A percentile compares a stretch with the other conserved stretches of the same genome.
Conservation (phyloP, 2,113 vertebrate species). For the Gadus chalcogrammus region DNA sequence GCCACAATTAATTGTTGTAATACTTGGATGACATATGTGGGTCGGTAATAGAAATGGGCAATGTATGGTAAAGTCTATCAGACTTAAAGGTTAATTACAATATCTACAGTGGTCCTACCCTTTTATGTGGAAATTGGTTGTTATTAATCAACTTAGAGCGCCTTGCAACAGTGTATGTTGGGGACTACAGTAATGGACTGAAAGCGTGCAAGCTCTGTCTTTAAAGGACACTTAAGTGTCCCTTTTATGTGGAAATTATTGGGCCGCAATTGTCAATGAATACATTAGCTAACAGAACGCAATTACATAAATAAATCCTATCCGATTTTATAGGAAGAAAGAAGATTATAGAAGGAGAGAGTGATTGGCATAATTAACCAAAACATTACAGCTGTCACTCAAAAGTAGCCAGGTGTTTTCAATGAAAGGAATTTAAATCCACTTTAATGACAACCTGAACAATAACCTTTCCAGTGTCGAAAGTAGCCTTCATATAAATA, state of each 20-base stretch:
- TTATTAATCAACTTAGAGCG: constrained; percentile 67
- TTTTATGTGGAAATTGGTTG: constrained; percentile 66
- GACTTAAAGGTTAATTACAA: constrained; percentile 74
- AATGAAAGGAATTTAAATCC: too few relatives aligned
- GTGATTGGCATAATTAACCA: constrained; percentile 6
- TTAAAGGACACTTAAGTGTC: constrained; percentile 56
- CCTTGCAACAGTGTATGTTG: constrained; percentile 48
- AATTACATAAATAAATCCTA: constrained; percentile 17
- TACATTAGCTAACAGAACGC: constrained; percentile 37
- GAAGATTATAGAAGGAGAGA: constrained; percentile 14
- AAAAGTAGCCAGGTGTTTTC: too few relatives aligned
- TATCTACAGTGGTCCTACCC: constrained; percentile 61
- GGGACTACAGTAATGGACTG: constrained; percentile 39
- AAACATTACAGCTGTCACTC: constrained; percentile 36
- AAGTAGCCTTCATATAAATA: constrained; percentile 69
- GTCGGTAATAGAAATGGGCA: constrained; percentile 68
- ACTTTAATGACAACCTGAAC: constrained; percentile 49
- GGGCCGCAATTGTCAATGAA: constrained; percentile 46
- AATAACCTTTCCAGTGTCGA: constrained; percentile 34
- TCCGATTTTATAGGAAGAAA: constrained; percentile 9
- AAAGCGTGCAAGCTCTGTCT: constrained; percentile 49
- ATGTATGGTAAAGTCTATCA: constrained; percentile 68
- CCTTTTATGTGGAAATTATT: constrained; percentile 55
- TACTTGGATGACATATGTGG: constrained; percentile 57
- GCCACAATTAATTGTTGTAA: constrained; percentile 31